A percentile compares a stretch with the other conserved stretches of the same genome.
Evolutionary conservation across 2,888 invertebrate species (phyloP).

Genomic region (Oasisia sp.): DNA sequence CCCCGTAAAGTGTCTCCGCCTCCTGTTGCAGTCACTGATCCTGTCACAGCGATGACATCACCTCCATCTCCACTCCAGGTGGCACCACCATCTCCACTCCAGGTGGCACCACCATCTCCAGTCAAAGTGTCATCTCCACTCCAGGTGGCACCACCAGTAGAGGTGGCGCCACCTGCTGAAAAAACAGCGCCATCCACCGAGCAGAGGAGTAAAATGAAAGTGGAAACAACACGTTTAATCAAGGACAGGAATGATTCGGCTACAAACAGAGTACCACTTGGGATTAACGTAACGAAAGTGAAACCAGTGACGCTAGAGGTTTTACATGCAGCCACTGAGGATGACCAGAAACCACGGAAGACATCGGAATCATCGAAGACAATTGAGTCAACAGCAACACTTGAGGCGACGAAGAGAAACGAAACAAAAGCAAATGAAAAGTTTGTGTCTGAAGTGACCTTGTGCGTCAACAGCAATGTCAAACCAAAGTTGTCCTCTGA

Average conservation of each 20-base stretch:
- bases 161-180: neutral
- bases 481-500: neutral
- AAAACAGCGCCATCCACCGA: neutral
- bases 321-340: neutral
- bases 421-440: slow-evolving; percentile 2
- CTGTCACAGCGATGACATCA: neutral
- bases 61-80: neutral
- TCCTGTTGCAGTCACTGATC: neutral
- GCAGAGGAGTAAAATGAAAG: neutral
- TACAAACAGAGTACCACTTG: neutral
- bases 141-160: neutral
- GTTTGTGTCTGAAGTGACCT: neutral
- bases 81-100: neutral
- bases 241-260: neutral
- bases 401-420: neutral
- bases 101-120: neutral
- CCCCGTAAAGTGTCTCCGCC: neutral
- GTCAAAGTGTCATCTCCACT: neutral
- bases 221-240: neutral
- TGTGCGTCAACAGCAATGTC: neutral
- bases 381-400: neutral
- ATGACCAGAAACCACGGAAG: neutral
- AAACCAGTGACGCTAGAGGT: slow-evolving; percentile 3
- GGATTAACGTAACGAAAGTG: neutral
- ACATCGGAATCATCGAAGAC: neutral